Conservation (phyloP, 2,888 invertebrate genomes). For the Tyria jacobaeae region DNA sequence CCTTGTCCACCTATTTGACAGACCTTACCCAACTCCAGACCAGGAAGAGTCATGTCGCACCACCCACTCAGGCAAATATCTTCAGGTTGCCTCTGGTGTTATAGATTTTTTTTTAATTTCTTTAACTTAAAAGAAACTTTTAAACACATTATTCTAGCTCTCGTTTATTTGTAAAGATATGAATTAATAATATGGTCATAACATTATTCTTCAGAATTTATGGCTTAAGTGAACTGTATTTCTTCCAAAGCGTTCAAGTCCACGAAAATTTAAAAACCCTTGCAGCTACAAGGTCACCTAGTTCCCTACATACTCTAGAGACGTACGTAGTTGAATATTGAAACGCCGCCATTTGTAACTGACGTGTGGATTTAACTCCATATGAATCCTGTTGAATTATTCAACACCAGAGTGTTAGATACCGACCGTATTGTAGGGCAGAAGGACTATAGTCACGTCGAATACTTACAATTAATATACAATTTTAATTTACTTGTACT, state of each 20-base stretch:
- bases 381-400: constrained; percentile 57
- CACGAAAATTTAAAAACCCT: constrained; percentile 22
- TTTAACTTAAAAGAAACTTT: too few species aligned
- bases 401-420: constrained; percentile 52
- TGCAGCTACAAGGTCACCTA: constrained; percentile 53
- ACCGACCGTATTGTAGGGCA: constrained; percentile 39
- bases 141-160: too few species aligned
- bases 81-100: too few species aligned
- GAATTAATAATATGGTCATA: too few species aligned
- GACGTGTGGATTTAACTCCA: constrained; percentile 56
- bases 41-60: too few species aligned
- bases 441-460: constrained; percentile 26
- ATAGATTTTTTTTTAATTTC: too few species aligned
- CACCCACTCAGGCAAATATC: too few species aligned
- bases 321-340: constrained; percentile 54
- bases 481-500: neutral
- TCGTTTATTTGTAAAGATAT: too few species aligned
- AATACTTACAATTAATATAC: constrained; percentile 22
- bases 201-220: neutral
- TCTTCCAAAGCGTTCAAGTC: neutral
- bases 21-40: too few species aligned
- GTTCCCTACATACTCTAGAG: constrained; percentile 46
- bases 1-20: too few species aligned
- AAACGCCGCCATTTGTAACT: constrained; percentile 32
- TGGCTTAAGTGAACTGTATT: neutral